A percentile compares a stretch with the other conserved stretches of the same genome.
Conservation (phyloP, 2,113 vertebrate species). For the Platichthys stellatus region DNA sequence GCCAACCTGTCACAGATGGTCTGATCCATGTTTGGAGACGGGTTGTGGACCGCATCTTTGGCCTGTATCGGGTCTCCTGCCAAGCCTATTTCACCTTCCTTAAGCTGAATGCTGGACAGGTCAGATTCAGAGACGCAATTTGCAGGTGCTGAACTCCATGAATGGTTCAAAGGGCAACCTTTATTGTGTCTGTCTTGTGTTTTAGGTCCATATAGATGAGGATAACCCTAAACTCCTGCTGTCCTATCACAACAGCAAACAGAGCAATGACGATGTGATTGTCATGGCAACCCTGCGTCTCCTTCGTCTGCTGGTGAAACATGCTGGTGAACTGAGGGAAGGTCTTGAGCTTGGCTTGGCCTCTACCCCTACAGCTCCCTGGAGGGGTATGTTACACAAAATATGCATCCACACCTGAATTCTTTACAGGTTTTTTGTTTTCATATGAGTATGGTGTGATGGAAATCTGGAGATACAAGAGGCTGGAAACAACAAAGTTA, state of each 20-base stretch:
- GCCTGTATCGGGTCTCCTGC: constrained; percentile 95
- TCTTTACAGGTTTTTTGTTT: too few relatives aligned
- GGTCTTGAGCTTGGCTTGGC: constrained; percentile 94
- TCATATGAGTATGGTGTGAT: too few relatives aligned
- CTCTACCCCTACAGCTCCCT: constrained; percentile 95
- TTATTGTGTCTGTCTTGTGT: not conserved
- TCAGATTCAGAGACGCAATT: constrained; percentile 48
- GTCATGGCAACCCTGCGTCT: constrained; percentile 97
- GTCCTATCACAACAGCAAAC: constrained; percentile 86
- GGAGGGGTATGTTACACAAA: constrained; percentile 86
- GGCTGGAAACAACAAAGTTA: too few relatives aligned
- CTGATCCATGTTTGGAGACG: constrained; percentile 94
- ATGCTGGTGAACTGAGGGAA: constrained; percentile 95
- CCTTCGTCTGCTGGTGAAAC: constrained; percentile 93
- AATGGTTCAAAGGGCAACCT: not conserved
- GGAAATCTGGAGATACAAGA: too few relatives aligned
- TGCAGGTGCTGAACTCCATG: not conserved
- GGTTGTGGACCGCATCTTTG: constrained; percentile 97
- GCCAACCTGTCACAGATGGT: constrained; percentile 90
- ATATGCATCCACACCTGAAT: not conserved
- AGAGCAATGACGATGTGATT: constrained; percentile 96
- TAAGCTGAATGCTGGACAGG: constrained; percentile 96
- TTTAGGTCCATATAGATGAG: constrained; percentile 89
- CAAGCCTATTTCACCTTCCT: constrained; percentile 98
- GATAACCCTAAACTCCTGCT: constrained; percentile 90